phyloP scores from a whole-genome alignment of 1,140 invertebrate genomes.

The Atta cephalotes region DNA sequence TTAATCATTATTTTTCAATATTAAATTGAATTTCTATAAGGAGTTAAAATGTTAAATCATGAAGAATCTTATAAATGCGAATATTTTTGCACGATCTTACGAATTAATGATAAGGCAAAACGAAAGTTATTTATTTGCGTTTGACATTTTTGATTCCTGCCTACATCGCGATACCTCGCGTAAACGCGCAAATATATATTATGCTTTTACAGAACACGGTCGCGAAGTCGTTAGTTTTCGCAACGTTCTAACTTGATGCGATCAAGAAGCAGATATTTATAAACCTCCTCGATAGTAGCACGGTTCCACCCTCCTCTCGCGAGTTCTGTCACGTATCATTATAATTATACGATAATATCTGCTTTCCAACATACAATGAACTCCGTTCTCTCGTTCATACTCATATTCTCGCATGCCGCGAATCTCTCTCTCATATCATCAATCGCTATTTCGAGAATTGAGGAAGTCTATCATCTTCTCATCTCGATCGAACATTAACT shows the following conservation, averaged over 20 bases:
- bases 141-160: slow-evolving; percentile 19
- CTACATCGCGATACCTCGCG: neutral
- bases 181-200: neutral
- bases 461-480: neutral
- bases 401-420: neutral
- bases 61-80: neutral
- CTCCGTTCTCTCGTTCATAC: slow-evolving; percentile 15
- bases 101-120: slow-evolving; percentile 31
- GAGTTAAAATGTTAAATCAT: neutral
- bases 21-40: too few species aligned
- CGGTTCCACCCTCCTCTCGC: neutral
- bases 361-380: neutral
- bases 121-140: neutral
- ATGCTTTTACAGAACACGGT: slow-evolving; percentile 6
- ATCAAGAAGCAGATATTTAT: slow-evolving; percentile 43
- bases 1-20: too few species aligned
- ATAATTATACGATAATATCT: slow-evolving; percentile 46
- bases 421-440: neutral
- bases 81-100: neutral
- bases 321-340: neutral
- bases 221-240: slow-evolving; percentile 13
- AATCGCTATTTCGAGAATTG: slow-evolving; percentile 9
- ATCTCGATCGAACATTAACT: neutral
- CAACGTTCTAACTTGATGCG: neutral
- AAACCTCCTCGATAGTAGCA: slow-evolving; percentile 9